Evolutionary conservation across 2,113 vertebrate species (phyloP).

Genomic region (Shinisaurus crocodilurus): DNA sequence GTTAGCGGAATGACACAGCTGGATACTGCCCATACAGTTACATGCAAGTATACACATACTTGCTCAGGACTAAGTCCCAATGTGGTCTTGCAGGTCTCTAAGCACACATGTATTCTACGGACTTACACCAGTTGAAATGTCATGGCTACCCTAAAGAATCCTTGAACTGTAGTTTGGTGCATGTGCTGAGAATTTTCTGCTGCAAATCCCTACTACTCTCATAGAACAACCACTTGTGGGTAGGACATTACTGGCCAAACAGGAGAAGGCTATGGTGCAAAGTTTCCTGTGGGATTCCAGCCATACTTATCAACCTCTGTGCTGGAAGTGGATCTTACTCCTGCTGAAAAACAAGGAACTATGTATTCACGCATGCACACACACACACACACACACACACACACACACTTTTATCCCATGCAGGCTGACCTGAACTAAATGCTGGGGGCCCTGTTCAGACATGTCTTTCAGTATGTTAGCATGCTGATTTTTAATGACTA

Average conservation of each 20-base stretch:
- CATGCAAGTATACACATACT: background rate
- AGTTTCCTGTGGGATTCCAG: background rate
- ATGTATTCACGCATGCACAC: background rate
- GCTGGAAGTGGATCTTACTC: conserved; percentile 2
- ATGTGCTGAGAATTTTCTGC: background rate
- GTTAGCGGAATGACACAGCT: no score
- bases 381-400: background rate
- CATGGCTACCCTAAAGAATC: background rate
- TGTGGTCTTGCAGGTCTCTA: background rate
- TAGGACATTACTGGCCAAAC: background rate
- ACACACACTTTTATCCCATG: background rate
- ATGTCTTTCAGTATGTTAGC: background rate
- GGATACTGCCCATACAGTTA: no score
- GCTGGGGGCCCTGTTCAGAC: background rate
- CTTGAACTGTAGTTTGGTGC: background rate
- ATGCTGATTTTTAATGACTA: conserved; percentile 1
- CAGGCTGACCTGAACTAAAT: background rate
- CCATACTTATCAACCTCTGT: conserved; percentile 4
- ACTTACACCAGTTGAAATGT: background rate
- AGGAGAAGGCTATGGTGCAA: background rate
- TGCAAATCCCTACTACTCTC: background rate
- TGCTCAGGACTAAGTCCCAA: background rate
- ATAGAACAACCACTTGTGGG: background rate
- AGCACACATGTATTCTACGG: background rate
- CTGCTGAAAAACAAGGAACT: background rate